These are phyloP conservation scores for Parnassius apollo DNA, from an alignment of 2,888 invertebrate genomes.

Conservation along the genomic window DNA sequence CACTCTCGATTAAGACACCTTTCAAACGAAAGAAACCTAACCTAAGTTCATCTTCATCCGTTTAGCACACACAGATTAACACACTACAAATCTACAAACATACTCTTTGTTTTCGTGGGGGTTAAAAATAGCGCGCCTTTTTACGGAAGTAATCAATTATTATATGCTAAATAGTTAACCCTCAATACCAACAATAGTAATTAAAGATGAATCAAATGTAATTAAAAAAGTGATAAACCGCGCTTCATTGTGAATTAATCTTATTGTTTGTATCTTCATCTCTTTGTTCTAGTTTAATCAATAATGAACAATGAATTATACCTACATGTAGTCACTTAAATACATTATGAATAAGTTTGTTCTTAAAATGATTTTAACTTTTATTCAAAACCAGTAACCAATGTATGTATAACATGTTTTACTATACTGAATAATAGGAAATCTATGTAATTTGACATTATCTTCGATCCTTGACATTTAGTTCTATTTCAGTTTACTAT, in stretches of 20 bases:
- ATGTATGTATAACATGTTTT: too few species aligned
- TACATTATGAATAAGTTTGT: not conserved
- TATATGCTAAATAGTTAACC: not conserved
- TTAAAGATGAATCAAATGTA: constrained; percentile 4
- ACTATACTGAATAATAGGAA: too few species aligned
- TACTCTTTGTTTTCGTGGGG: too few species aligned
- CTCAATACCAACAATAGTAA: constrained; percentile 1
- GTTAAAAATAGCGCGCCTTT: not conserved
- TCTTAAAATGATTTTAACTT: too few species aligned
- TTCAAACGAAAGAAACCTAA: too few species aligned
- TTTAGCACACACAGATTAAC: not conserved
- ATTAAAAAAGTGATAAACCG: constrained; percentile 6
- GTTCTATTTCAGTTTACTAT: not conserved
- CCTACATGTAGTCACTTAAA: constrained; percentile 20
- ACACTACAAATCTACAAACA: too few species aligned
- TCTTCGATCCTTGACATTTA: too few species aligned
- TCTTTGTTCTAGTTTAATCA: constrained; percentile 4
- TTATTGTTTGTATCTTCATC: constrained; percentile 4
- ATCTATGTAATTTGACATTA: too few species aligned
- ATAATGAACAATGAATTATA: not conserved
- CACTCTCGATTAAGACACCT: too few species aligned
- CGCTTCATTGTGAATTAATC: constrained; percentile 2
- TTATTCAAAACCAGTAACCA: too few species aligned
- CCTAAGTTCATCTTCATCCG: too few species aligned
- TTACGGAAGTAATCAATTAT: not conserved